A percentile compares a stretch with the other conserved stretches of the same genome.
These are phyloP conservation scores for Syngnathoides biaculeatus DNA, from an alignment of 2,113 vertebrate genomes.

Conservation along the genomic window DNA sequence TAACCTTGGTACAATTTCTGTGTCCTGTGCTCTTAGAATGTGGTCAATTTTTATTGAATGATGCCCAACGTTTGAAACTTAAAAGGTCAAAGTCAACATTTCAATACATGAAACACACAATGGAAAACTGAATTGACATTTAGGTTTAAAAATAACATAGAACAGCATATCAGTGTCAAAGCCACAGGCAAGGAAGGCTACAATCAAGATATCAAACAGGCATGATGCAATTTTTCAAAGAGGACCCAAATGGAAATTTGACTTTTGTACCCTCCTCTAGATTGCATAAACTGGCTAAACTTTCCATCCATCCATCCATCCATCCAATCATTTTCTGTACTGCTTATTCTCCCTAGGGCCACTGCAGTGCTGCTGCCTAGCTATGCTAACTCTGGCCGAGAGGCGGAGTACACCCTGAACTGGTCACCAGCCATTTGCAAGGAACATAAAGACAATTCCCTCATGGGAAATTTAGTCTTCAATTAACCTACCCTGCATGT, in stretches of 20 bases:
- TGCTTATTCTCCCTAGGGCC: too few species aligned
- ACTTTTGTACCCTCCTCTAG: slow-evolving; percentile 35
- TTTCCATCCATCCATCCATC: slow-evolving; percentile 24
- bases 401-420: too few species aligned
- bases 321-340: too few species aligned
- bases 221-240: slow-evolving; percentile 64
- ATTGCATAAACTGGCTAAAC: slow-evolving; percentile 47
- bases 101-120: slow-evolving; percentile 55
- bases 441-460: too few species aligned
- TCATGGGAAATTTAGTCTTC: too few species aligned
- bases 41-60: slow-evolving; percentile 59
- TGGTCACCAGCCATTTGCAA: too few species aligned
- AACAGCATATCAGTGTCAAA: slow-evolving; percentile 57
- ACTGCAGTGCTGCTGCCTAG: too few species aligned
- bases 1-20: slow-evolving; percentile 8
- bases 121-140: slow-evolving; percentile 72
- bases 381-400: too few species aligned
- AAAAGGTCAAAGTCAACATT: slow-evolving; percentile 63
- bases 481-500: too few species aligned
- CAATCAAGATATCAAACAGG: slow-evolving; percentile 59
- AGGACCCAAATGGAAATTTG: slow-evolving; percentile 52
- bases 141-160: slow-evolving; percentile 73
- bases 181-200: slow-evolving; percentile 52
- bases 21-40: slow-evolving; percentile 19
- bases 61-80: slow-evolving; percentile 47